Base-by-base conservation (phyloP, 2,113 vertebrate genomes). In the Enhydra lutris region DNA sequence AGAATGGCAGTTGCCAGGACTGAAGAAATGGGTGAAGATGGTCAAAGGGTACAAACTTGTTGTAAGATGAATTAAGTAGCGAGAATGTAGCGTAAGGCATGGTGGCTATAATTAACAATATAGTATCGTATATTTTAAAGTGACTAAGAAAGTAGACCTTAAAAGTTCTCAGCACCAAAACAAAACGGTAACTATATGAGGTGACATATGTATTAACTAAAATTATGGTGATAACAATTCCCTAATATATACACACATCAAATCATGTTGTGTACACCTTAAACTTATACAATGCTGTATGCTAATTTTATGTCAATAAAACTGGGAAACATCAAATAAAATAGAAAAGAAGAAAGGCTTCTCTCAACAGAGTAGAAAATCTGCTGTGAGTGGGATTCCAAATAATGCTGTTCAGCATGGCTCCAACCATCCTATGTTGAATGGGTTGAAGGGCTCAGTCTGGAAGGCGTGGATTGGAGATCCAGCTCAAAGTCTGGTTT, bases 241-340 rank as follows among this genome's bases (percentile, higher is more conserved):
- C 24, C 13, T 29, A 59, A 47, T 10, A 45, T 7, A 26, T n/a
- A n/a, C 9, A 55, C 18, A n/a, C 9, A 73, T 14, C 29, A 47
- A 57, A 71, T 59, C 71, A 83, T 6, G 7, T 4, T 59, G 29
- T 45, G 14, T 29, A 83, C 1, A 82, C 14, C 21, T n/a, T n/a
- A 82, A 71, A 81, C 50, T 59, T 59, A 59, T 1, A 92, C 18
- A n/a, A 52, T 26, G 20, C 29, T 83, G 6, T 29, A 42, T 59
- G 50, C n/a, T 23, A 91, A 57, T 29, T n/a, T 73, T 47, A 59
- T 47, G 52, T 92, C 90, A 73, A 59, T 83, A 73, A 83, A 47
- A 8, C 39, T 21, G 36, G 45, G 31, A 20, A 1, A 34, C 11
- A 0, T 29, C 0, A 34, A 23, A 1, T 29, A 79, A 79, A 50